These are phyloP conservation scores for Globodera rostochiensis DNA, from an alignment of 1,140 invertebrate genomes.

Conservation along the genomic window DNA sequence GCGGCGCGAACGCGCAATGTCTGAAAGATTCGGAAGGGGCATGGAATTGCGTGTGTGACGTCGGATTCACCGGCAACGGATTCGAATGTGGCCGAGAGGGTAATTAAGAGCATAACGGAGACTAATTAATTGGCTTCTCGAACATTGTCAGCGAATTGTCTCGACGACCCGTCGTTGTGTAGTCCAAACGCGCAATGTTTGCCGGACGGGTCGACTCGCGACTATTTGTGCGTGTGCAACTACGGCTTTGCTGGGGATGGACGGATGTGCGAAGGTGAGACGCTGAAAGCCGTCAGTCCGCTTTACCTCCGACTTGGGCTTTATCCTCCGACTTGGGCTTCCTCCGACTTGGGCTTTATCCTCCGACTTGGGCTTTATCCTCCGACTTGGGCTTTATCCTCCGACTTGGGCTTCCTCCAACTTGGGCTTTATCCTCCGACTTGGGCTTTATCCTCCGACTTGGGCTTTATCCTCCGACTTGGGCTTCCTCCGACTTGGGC, in stretches of 20 bases:
- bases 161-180: constrained; percentile 61
- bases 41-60: constrained; percentile 40
- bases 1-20: constrained; percentile 37
- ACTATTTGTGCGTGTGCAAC: constrained; percentile 67
- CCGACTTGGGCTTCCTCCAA: background rate
- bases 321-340: constrained; percentile 5
- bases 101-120: background rate
- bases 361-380: constrained; percentile 1
- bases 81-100: constrained; percentile 24
- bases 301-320: constrained; percentile 1
- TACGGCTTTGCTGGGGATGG: constrained; percentile 68
- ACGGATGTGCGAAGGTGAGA: constrained; percentile 62
- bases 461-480: constrained; percentile 2
- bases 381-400: background rate
- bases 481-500: background rate
- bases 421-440: constrained; percentile 5
- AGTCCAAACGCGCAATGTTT: constrained; percentile 66
- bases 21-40: constrained; percentile 2
- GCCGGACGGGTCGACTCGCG: constrained; percentile 54
- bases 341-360: too few species aligned
- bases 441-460: constrained; percentile 2
- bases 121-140: background rate
- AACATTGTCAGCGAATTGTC: constrained; percentile 40
- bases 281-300: background rate
- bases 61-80: constrained; percentile 45